Percentiles rank a stretch among this genome's conserved stretches.
These are phyloP conservation scores for Sminthurides aquaticus DNA, from an alignment of 2,888 invertebrate species.

Conservation along the genomic window DNA sequence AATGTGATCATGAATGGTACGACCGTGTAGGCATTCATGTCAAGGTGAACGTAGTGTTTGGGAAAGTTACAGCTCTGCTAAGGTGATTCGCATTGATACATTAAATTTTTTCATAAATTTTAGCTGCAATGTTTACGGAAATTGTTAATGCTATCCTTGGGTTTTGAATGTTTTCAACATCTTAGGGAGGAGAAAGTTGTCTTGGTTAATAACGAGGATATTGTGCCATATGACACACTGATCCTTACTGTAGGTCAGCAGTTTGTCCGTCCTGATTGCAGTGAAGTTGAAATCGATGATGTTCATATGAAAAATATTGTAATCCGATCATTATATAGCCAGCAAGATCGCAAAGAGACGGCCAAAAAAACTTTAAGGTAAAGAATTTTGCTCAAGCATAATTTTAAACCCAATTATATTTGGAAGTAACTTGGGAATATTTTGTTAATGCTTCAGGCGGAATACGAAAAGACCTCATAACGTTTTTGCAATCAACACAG, in stretches of 20 bases:
- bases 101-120: no score
- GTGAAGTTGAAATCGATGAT: slow-evolving; percentile 37
- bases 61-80: slow-evolving; percentile 54
- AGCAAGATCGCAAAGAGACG: not conserved
- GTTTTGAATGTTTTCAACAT: no score
- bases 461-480: slow-evolving; percentile 51
- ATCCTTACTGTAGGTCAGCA: slow-evolving; percentile 38
- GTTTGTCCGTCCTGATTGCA: slow-evolving; percentile 36
- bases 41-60: slow-evolving; percentile 60
- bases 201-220: slow-evolving; percentile 47
- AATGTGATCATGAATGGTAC: slow-evolving; percentile 50
- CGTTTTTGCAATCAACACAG: slow-evolving; percentile 57
- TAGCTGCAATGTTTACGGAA: no score
- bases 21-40: slow-evolving; percentile 49
- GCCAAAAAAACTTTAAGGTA: not conserved
- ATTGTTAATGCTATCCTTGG: no score
- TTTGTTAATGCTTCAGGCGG: slow-evolving; percentile 22
- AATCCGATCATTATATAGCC: no score
- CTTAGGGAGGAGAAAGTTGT: slow-evolving; percentile 55
- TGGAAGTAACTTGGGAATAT: not conserved
- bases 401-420: no score
- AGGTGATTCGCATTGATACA: no score
- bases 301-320: slow-evolving; percentile 32
- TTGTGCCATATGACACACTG: slow-evolving; percentile 39
- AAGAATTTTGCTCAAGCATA: not conserved